Evolutionary conservation across 2,113 vertebrate species (phyloP).

Genomic region (Embiotoca jacksoni): DNA sequence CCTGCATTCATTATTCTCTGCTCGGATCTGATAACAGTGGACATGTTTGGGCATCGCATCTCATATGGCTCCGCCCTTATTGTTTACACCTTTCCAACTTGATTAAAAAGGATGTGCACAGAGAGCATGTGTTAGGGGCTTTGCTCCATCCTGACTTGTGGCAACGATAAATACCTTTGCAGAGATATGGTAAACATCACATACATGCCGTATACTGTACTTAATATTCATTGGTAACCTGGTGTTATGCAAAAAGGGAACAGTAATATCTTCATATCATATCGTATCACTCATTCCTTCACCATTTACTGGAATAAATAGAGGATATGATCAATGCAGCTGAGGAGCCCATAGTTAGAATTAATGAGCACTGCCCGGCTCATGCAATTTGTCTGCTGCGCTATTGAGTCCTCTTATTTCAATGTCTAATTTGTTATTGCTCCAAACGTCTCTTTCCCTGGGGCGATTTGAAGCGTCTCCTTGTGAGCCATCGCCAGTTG

Average conservation of each 20-base stretch:
- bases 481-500: conserved; percentile 70
- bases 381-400: conserved; percentile 79
- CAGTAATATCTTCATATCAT: conserved; percentile 38
- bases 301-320: conserved; percentile 76
- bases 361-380: conserved; percentile 75
- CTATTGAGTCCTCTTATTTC: conserved; percentile 84
- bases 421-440: conserved; percentile 83
- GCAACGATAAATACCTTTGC: conserved; percentile 32
- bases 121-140: conserved; percentile 32
- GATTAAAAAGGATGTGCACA: conserved; percentile 53
- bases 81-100: conserved; percentile 62
- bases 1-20: conserved; percentile 57
- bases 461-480: conserved; percentile 62
- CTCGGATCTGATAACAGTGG: conserved; percentile 59
- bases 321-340: conserved; percentile 78
- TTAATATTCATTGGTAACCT: conserved; percentile 60
- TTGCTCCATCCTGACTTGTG: conserved; percentile 42
- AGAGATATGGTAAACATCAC: conserved; percentile 37
- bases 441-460: conserved; percentile 75
- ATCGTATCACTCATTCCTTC: conserved; percentile 63
- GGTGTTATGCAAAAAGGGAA: conserved; percentile 40
- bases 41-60: conserved; percentile 57
- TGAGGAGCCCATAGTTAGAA: conserved; percentile 75
- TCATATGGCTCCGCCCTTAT: conserved; percentile 48
- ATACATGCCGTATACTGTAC: conserved; percentile 11